Conservation (phyloP, 1,140 invertebrate species). For the Nymphalis io region DNA sequence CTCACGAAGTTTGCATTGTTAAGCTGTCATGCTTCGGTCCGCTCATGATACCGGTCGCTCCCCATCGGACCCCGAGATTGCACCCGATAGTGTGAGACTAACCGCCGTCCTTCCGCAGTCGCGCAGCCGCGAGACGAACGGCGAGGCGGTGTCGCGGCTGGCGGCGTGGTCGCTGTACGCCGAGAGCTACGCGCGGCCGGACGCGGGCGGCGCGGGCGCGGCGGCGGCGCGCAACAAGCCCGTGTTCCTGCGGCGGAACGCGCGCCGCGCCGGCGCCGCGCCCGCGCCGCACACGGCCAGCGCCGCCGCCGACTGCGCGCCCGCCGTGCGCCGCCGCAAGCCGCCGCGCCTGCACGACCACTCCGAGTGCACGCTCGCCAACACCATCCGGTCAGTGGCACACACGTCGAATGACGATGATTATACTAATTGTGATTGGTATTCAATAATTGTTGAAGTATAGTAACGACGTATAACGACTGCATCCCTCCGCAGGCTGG, state of each 20-base stretch:
- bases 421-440: too few relatives aligned
- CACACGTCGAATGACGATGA: neutral
- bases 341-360: conserved; percentile 48
- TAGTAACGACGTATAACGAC: neutral
- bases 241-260: conserved; percentile 63
- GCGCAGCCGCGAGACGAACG: conserved; percentile 39
- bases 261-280: conserved; percentile 46
- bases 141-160: conserved; percentile 47
- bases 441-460: too few relatives aligned
- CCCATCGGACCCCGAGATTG: too few relatives aligned
- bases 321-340: conserved; percentile 44
- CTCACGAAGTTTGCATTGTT: too few relatives aligned
- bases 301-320: conserved; percentile 29
- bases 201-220: conserved; percentile 11
- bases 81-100: too few relatives aligned
- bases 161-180: conserved; percentile 64
- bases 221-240: conserved; percentile 51
- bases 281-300: conserved; percentile 28
- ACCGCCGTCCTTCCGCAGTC: conserved; percentile 15
- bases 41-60: too few relatives aligned
- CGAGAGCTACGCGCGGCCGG: conserved; percentile 53
- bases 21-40: too few relatives aligned
- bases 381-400: conserved; percentile 38
- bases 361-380: conserved; percentile 49
- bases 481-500: conserved; percentile 32